Conservation (phyloP, 1,140 invertebrate species). For the Pemphigus obesinymphae region DNA sequence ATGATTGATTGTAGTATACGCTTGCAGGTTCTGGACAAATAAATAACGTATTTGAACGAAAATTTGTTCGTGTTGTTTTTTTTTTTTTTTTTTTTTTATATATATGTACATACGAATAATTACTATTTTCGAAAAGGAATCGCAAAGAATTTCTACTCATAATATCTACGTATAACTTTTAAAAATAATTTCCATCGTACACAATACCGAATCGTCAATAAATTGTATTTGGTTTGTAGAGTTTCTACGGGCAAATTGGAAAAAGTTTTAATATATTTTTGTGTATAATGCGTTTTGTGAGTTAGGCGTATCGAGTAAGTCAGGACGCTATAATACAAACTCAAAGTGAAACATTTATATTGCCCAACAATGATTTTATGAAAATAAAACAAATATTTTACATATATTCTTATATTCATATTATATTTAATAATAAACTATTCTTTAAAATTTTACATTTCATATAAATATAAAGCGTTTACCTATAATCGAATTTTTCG, state of each 20-base stretch:
- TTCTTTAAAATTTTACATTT: no score
- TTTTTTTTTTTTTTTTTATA: no score
- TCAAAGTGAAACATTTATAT: background rate
- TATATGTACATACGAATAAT: background rate
- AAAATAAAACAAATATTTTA: no score
- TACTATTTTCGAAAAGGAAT: background rate
- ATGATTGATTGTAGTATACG: conserved; percentile 16
- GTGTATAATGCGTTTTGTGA: background rate
- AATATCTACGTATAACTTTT: no score
- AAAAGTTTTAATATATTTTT: conserved; percentile 25
- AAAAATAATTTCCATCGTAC: background rate
- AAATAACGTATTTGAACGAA: background rate
- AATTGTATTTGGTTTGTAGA: background rate
- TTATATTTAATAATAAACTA: no score
- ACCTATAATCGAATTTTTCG: no score
- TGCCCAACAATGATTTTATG: background rate
- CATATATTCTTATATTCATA: no score
- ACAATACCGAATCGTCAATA: background rate
- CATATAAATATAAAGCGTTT: no score
- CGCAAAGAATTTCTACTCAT: no score
- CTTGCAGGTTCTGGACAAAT: background rate
- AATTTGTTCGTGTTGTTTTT: background rate
- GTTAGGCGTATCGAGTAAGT: background rate
- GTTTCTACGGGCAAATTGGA: background rate
- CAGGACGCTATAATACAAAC: background rate